Evolutionary conservation across 2,888 invertebrate genomes (phyloP).

Genomic region (Lochmaea capreae): DNA sequence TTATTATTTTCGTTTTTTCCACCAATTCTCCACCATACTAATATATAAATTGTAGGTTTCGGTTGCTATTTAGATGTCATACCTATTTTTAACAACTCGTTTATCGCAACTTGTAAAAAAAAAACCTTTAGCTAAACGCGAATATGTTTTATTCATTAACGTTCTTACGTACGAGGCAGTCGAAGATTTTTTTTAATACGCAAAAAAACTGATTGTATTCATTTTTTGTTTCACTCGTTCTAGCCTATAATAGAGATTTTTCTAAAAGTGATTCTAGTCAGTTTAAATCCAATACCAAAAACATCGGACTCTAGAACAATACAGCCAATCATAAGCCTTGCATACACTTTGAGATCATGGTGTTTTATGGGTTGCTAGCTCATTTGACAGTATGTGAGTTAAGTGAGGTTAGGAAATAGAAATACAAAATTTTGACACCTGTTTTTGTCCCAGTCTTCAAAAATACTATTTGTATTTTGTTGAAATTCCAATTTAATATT

Average conservation of each 20-base stretch:
- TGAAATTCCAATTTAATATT: too few relatives aligned
- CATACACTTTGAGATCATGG: too few relatives aligned
- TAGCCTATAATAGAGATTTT: not conserved
- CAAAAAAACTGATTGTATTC: not conserved
- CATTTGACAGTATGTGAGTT: too few relatives aligned
- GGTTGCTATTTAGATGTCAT: slow-evolving; percentile 25
- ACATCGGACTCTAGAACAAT: too few relatives aligned
- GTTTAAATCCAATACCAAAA: too few relatives aligned
- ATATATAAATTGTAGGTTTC: slow-evolving; percentile 13
- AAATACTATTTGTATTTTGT: too few relatives aligned
- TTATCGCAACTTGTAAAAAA: slow-evolving; percentile 6
- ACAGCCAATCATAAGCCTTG: too few relatives aligned
- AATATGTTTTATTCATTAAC: slow-evolving; percentile 29
- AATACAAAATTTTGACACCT: too few relatives aligned
- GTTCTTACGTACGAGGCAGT: slow-evolving; percentile 7
- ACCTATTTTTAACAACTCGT: slow-evolving; percentile 31
- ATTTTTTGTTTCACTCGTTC: not conserved
- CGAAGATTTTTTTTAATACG: not conserved
- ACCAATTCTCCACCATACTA: slow-evolving; percentile 2
- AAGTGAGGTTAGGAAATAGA: too few relatives aligned
- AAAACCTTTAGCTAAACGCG: slow-evolving; percentile 15
- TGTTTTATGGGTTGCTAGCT: not conserved
- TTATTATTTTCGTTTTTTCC: not conserved
- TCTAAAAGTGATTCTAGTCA: too few relatives aligned
- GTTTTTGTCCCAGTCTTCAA: too few relatives aligned